These are phyloP conservation scores for Myotis yumanensis DNA, from an alignment of 2,113 vertebrate genomes.

Conservation along the genomic window DNA sequence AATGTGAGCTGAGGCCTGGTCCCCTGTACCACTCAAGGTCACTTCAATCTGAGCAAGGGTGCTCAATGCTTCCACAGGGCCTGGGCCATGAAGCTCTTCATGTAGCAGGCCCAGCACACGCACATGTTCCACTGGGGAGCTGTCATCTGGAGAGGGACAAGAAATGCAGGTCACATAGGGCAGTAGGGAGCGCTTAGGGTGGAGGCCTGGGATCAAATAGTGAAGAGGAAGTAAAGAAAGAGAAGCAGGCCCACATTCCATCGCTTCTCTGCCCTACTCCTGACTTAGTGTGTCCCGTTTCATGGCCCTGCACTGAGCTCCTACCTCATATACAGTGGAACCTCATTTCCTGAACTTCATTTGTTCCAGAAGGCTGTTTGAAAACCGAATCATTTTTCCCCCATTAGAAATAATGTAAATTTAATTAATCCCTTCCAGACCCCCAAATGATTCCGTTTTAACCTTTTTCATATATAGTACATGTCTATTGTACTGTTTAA, in stretches of 20 bases:
- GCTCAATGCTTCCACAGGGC: conserved; percentile 80
- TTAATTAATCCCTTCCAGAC: too few relatives aligned
- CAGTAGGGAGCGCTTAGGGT: not conserved
- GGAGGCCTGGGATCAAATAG: not conserved
- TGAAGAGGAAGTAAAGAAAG: not conserved
- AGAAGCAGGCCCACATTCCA: not conserved
- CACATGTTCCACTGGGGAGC: conserved; percentile 73
- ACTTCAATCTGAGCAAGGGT: conserved; percentile 51
- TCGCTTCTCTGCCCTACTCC: not conserved
- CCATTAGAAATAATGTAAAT: too few relatives aligned
- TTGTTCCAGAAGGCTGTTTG: too few relatives aligned
- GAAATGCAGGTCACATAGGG: not conserved
- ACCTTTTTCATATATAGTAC: too few relatives aligned
- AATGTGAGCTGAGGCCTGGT: not conserved
- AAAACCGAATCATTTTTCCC: too few relatives aligned
- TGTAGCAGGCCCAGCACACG: conserved; percentile 88
- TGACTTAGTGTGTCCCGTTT: not conserved
- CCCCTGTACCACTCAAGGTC: not conserved
- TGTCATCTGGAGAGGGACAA: conserved; percentile 27
- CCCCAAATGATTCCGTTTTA: too few relatives aligned
- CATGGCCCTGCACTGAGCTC: not conserved
- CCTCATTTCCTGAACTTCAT: too few relatives aligned
- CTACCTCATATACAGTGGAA: not conserved
- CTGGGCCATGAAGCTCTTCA: conserved; percentile 87
- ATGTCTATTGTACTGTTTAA: too few relatives aligned